Base-by-base conservation (phyloP, 2,113 vertebrate species). In the Cyprichromis sp. region DNA sequence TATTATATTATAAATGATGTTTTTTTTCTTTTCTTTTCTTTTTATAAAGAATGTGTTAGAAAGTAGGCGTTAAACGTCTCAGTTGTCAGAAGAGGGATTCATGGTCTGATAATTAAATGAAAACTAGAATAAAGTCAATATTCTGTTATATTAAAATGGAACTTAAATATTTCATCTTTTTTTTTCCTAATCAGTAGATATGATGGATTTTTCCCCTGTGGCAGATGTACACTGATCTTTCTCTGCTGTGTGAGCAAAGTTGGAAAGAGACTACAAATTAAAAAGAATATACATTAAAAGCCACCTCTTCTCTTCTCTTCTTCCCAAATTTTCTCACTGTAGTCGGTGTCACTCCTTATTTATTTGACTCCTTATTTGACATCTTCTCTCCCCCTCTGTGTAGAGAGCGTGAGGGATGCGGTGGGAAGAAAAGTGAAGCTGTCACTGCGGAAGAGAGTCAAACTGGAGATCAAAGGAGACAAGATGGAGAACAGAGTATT, bases 341-440 rank as follows among this genome's bases (percentile, higher is more conserved):
- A 21, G 5, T 79, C 6, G 1, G 6, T 34, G 42, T 36, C 14
- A 21, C 59, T 54, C 5, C 13, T 85, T 16, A 14, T 91, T 29
- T 89, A 61, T 61, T 61, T 9, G 57, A 61, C 57, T 38, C 4
- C 19, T 85, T 19, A 4, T 91, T 29, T 89, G 54, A n/a, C 45
- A 52, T 31, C 81, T 79, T 87, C 34, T 24, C n/a, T 88, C 31
- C 19, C 87, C 14, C 40, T 52, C 59, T 83, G 82, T 93, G 82
- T 81, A 96, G 95, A 95, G 93, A 96, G 96, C 34, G 96, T 98
- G 89, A 98, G 97, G 95, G 98, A 99, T 97, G 97, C 97, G 63
- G 96, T 99, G 92, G 98, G 98, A 84, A 97, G 97, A 92, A 99
- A 98, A 96, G 97, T 98, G 83, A 98, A 98, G 95, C 97, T 99